phyloP scores from a whole-genome alignment of 1,140 invertebrate species.

The Latrodectus geometricus region DNA sequence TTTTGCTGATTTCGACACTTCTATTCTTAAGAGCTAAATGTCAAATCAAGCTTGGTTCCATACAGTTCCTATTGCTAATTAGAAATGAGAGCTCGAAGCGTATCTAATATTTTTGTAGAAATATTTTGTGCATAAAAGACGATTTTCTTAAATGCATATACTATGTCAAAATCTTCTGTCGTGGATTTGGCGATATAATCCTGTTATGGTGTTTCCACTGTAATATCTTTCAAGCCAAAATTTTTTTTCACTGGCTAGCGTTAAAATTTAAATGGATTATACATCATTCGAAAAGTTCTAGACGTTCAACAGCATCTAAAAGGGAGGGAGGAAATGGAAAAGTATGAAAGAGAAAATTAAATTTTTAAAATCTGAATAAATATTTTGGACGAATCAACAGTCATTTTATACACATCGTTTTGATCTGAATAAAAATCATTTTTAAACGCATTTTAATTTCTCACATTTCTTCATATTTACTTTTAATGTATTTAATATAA shows the following conservation, averaged over 20 bases:
- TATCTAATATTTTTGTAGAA: background rate
- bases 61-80: background rate
- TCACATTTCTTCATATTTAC: too few relatives aligned
- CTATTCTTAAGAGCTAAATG: background rate
- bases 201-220: background rate
- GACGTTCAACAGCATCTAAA: background rate
- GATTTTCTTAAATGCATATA: conserved; percentile 2
- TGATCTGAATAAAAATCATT: too few relatives aligned
- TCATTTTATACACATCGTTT: background rate
- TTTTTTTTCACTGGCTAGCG: background rate
- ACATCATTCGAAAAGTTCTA: background rate
- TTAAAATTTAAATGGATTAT: background rate
- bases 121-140: background rate
- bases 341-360: background rate
- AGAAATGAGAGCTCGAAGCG: background rate
- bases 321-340: background rate
- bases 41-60: background rate
- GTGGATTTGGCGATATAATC: background rate
- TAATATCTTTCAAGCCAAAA: background rate
- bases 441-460: too few relatives aligned
- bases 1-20: too few relatives aligned
- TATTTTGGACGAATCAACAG: background rate
- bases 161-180: background rate
- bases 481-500: too few relatives aligned
- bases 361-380: background rate